Evolutionary conservation across 2,797 vertebrate genomes (phyloP), one percentile per base, ranked within the genome.

Genomic region (Poeciliopsis paucimaculata): DNA sequence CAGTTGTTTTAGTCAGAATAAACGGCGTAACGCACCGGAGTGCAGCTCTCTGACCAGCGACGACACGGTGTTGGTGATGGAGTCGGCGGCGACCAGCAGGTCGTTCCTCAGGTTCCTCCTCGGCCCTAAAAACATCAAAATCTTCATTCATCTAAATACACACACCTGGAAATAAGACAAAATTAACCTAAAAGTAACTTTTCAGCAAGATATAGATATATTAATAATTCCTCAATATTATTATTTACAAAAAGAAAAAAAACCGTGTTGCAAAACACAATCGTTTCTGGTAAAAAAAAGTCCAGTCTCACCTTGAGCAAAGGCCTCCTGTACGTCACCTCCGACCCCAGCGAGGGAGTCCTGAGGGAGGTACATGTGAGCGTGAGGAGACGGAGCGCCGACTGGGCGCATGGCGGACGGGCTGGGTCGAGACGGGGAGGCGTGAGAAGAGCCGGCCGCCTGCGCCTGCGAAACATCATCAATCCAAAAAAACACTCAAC

Each of bases 31-130:
- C 57, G 55, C 87, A 99, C 98, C 98, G 34, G 98, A 98, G 84
- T 98, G 97, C 0, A 99, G 96, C 90, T 99, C 98, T 94, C 99
- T 99, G 90, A 99, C 98, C 95, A 99, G 93, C 1, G 97, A 99
- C 0, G 97, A 98, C 97, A 99, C 96, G 8, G 98, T 99, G 94
- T 97, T 97, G 87, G 98, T 99, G 93, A 99, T 99, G 84, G 98
- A 99, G 83, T 99, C 98, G 0, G 98, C 98, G 0, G 98, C 98
- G n/a, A 99, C 98, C 87, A 99, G 96, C 55, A 99, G 96, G 91
- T 99, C 98, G 0, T 97, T 98, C 76, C 95, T 97, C 82, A 99
- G 96, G 94, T 99, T 98, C 87, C 98, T 96, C 82, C 97, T 96
- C 0, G 96, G 88, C 88, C 97, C 98, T 99, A 92, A 81, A 64